Evolutionary conservation across 1,140 invertebrate genomes (phyloP).

Genomic region (Anastrepha obliqua): DNA sequence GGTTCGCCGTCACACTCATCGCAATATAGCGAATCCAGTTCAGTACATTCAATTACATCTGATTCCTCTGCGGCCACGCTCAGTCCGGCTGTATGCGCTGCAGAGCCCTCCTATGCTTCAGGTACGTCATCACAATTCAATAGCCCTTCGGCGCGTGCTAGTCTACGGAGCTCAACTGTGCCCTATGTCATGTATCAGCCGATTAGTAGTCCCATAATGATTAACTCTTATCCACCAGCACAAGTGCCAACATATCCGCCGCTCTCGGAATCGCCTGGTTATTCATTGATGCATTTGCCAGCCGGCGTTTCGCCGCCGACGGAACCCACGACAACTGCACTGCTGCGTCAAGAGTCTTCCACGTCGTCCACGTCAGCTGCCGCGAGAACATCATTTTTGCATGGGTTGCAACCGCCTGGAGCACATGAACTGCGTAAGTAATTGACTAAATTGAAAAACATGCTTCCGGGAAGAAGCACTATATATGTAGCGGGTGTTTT

Average conservation of each 20-base stretch:
- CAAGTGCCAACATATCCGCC: conserved; percentile 65
- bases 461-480: no score
- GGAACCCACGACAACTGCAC: not conserved
- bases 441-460: no score
- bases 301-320: conserved; percentile 58
- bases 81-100: conserved; percentile 64
- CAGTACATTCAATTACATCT: conserved; percentile 69
- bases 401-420: conserved; percentile 57
- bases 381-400: conserved; percentile 20
- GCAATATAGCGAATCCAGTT: conserved; percentile 68
- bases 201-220: conserved; percentile 69
- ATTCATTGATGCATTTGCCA: conserved; percentile 60
- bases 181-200: conserved; percentile 67
- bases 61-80: conserved; percentile 68
- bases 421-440: conserved; percentile 69
- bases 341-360: conserved; percentile 41
- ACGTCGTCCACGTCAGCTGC: conserved; percentile 51
- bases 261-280: conserved; percentile 67
- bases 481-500: no score
- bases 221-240: conserved; percentile 68
- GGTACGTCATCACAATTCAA: conserved; percentile 67
- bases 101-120: conserved; percentile 67
- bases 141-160: conserved; percentile 65
- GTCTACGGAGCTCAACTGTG: conserved; percentile 63
- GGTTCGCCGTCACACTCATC: conserved; percentile 71